Base-by-base conservation (phyloP, 2,888 invertebrate species). In the Hymenopus coronatus region DNA sequence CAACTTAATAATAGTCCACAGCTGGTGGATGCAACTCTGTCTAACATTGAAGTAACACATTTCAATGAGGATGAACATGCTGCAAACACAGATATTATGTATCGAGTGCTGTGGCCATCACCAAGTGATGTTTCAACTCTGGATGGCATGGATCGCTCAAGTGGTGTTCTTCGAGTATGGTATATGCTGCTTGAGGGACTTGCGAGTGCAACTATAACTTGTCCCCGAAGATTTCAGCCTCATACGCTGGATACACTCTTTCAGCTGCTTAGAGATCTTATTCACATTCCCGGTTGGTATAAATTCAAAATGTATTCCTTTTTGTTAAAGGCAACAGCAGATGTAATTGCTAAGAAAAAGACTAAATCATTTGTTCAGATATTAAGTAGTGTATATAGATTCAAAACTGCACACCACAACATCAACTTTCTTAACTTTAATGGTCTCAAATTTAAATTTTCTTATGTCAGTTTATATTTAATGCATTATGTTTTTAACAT, bases 151-250 rank as follows among this genome's bases (percentile, higher is more conserved):
- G 98, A 97, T 92, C 96, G 96, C 91, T 96, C 96, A 0, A 97
- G 97, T 92, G 98, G 96, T 87, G 97, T 98, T 89, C 94, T 98
- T 0, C 97, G 98, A 92, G 97, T 98, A 1, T 97, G 98, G 97
- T 98, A 97, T 92, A 95, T 98, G 84, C 93, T 98, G 15, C 94
- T 98, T 90, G 98, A 98, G 93, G 98, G 98, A 0, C 92, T 94
- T 90, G 93, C 93, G 40, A 93, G 94, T 90, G 92, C 94, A 88
- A 93, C 94, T 89, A 91, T 97, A 85, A 96, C 97, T 92, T 98
- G 91, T 96, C 97, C 91, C 95, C 94, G 94, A 88, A 94, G 94
- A 87, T 95, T 97, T 92, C 98, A 98, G 93, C 97, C 98, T 30
- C 97, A 97, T 84, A 96, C 98, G 0, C 94, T 98, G 93, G 98